phyloP scores from a whole-genome alignment of 2,888 invertebrate species.

The Glyphotaelius pellucidus region DNA sequence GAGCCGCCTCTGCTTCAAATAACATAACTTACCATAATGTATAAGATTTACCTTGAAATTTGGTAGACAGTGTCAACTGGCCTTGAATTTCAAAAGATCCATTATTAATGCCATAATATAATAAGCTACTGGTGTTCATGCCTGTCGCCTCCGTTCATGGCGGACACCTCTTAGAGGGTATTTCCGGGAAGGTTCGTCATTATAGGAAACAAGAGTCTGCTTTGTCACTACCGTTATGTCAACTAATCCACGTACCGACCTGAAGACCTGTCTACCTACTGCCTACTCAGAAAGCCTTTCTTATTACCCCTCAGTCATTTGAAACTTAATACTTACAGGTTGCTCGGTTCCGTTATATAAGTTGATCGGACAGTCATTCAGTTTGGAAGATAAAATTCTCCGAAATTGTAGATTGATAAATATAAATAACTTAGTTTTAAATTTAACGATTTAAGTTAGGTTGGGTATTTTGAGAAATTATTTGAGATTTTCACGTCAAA shows the following conservation, averaged over 20 bases:
- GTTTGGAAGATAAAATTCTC: too few species aligned
- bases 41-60: neutral
- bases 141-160: neutral
- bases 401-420: too few species aligned
- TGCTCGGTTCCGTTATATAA: neutral
- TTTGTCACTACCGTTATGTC: neutral
- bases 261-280: neutral
- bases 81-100: neutral
- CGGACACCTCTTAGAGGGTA: neutral
- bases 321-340: neutral
- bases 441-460: too few species aligned
- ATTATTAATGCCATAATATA: neutral
- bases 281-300: neutral
- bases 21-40: neutral
- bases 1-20: too few species aligned
- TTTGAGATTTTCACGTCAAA: too few species aligned
- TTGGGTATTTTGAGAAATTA: too few species aligned
- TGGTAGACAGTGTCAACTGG: neutral
- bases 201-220: neutral
- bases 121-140: neutral
- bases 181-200: neutral
- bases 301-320: neutral
- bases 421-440: too few species aligned
- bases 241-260: neutral
- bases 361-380: too few species aligned